Conservation (phyloP, 1,140 invertebrate genomes). For the Oncopodura yosiiana region DNA sequence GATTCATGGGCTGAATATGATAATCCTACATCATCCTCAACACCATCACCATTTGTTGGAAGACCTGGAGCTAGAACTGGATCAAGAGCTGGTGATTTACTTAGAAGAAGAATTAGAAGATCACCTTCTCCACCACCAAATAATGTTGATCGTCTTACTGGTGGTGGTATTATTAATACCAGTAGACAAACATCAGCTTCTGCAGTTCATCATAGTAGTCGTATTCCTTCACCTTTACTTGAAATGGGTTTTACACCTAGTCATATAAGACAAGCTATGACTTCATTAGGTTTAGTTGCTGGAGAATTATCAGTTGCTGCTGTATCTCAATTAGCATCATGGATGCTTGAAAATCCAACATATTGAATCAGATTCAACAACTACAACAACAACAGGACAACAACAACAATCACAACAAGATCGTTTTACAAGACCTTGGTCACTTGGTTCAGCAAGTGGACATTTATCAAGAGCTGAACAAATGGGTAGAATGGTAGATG, state of each 20-base stretch:
- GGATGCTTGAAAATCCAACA: constrained; percentile 57
- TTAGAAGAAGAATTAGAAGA: constrained; percentile 14
- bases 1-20: too few relatives aligned
- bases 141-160: background rate
- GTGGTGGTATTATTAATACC: background rate
- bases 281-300: constrained; percentile 45
- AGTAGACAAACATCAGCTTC: background rate
- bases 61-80: background rate
- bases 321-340: constrained; percentile 53
- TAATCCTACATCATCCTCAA: too few relatives aligned
- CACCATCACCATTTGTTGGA: too few relatives aligned
- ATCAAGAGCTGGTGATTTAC: too few relatives aligned
- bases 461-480: background rate
- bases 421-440: constrained; percentile 10
- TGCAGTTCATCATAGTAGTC: constrained; percentile 15
- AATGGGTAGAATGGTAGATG: constrained; percentile 3
- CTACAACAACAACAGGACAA: background rate
- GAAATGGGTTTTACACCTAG: constrained; percentile 51
- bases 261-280: constrained; percentile 51
- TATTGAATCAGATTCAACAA: constrained; percentile 39
- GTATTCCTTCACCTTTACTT: constrained; percentile 19
- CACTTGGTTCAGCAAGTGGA: background rate
- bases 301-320: constrained; percentile 48
- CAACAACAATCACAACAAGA: background rate
- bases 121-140: constrained; percentile 28